Base-by-base conservation (phyloP, 2,888 invertebrate species). In the Agonopterix arenella region DNA sequence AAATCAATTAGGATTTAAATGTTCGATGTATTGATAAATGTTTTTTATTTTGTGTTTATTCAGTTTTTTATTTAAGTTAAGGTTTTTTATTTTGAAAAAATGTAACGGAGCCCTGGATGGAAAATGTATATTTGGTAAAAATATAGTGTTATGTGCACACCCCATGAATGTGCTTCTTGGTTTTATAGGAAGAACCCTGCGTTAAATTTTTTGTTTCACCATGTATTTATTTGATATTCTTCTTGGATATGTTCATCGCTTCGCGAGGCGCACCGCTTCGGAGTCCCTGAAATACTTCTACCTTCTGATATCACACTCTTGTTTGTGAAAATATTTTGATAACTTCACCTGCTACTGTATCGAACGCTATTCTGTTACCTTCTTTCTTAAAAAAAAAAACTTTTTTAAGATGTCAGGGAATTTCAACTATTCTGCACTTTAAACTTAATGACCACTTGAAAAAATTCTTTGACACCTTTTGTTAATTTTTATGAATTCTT, bases 121-220 rank as follows among this genome's bases (percentile, higher is more conserved):
- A 77, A 71, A 72, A 42, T 36, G 8, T 48, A 50, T 45, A 45
- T 45, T 37, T 48, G 11, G 28, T 41, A 57, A 47, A 7, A 46
- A 57, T 58, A 60, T 81, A 80, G 76, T 61, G 68, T 54, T 86
- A 86, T 85, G 85, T 81, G 88, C 89, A 88, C 89, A 84, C 73
- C 76, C 83, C 89, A 86, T 88, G 83, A 84, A 83, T 84, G 88
- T 89, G 89, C 89, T 88, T 88, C 64, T 88, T 86, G 82, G 77
- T 78, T 74, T 76, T 53, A 60, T 83, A 83, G 75, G 84, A 78
- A 62, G 72, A 66, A 73, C 79, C 86, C 84, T 73, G 77, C 82
- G 81, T 80, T 74, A 73, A 57, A 53, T 72, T 74, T n/a, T 74
- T 73, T 68, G 67, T 77, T 80, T 62, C 68, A 76, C 66, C 78